Conservation (phyloP, 2,888 invertebrate genomes). For the Eledone cirrhosa region DNA sequence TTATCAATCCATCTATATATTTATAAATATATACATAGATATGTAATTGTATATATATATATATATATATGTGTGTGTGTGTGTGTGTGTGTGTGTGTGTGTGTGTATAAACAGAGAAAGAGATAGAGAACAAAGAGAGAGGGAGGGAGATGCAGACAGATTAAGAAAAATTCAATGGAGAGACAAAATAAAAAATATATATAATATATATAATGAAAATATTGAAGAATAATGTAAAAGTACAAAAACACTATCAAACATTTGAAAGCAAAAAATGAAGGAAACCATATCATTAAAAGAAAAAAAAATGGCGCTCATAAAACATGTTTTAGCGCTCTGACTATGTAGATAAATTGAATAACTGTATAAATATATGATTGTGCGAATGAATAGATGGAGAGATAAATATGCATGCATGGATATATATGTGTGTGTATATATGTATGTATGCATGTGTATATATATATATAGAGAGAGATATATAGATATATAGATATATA, state of each 20-base stretch:
- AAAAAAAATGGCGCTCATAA: neutral
- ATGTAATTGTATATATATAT: neutral
- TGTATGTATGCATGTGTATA: too few relatives aligned
- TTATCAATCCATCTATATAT: too few relatives aligned
- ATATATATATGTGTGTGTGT: neutral
- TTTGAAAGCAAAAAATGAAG: neutral
- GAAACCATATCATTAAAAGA: neutral
- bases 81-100: neutral
- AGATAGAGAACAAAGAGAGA: neutral
- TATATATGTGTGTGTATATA: too few relatives aligned
- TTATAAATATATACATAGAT: neutral
- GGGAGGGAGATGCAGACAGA: neutral
- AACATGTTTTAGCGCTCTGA: too few relatives aligned
- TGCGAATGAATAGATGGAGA: too few relatives aligned
- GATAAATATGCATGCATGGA: too few relatives aligned
- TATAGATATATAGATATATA: too few relatives aligned
- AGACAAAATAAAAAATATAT: neutral
- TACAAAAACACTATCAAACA: neutral
- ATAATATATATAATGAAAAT: neutral
- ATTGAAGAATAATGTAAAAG: neutral
- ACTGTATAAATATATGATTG: too few relatives aligned
- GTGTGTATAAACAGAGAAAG: neutral
- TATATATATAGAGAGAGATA: too few relatives aligned
- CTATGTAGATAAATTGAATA: too few relatives aligned
- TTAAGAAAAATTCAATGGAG: neutral